Evolutionary conservation across 2,888 invertebrate species (phyloP).

Genomic region (Pristionchus fissidentatus): DNA sequence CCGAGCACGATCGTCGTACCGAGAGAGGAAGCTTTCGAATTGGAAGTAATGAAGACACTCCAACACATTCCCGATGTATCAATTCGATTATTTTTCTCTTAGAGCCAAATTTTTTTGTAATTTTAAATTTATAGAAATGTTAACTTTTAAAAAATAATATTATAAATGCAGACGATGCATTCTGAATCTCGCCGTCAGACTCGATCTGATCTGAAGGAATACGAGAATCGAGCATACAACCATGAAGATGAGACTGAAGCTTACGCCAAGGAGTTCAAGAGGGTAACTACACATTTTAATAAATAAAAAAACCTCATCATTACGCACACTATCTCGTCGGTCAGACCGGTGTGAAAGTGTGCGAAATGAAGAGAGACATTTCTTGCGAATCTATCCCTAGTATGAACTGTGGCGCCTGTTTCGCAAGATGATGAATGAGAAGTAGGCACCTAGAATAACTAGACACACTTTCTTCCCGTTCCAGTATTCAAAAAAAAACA

Average conservation of each 20-base stretch:
- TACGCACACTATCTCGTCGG: not conserved
- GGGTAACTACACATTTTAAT: not conserved
- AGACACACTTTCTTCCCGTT: no score
- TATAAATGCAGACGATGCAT: not conserved
- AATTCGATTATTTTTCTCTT: not conserved
- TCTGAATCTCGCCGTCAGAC: not conserved
- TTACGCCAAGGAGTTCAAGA: slow-evolving; percentile 19
- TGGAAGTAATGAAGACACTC: not conserved
- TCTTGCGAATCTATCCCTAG: no score
- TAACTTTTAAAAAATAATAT: not conserved
- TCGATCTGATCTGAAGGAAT: not conserved
- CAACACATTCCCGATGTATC: slow-evolving; percentile 1
- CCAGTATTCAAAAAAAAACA: no score
- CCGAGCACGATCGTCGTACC: slow-evolving; percentile 14
- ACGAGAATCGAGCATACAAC: slow-evolving; percentile 22
- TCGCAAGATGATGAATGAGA: no score
- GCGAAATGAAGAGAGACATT: no score
- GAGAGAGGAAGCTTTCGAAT: slow-evolving; percentile 11
- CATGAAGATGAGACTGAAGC: slow-evolving; percentile 17
- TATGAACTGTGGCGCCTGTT: no score
- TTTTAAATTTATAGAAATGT: not conserved
- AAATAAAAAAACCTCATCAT: not conserved
- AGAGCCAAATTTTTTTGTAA: not conserved
- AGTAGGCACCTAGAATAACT: no score
- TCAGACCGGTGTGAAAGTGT: no score